Evolutionary conservation across 2,113 vertebrate genomes (phyloP), one percentile per base, ranked within the genome.

Genomic region (Rhinopithecus roxellana): DNA sequence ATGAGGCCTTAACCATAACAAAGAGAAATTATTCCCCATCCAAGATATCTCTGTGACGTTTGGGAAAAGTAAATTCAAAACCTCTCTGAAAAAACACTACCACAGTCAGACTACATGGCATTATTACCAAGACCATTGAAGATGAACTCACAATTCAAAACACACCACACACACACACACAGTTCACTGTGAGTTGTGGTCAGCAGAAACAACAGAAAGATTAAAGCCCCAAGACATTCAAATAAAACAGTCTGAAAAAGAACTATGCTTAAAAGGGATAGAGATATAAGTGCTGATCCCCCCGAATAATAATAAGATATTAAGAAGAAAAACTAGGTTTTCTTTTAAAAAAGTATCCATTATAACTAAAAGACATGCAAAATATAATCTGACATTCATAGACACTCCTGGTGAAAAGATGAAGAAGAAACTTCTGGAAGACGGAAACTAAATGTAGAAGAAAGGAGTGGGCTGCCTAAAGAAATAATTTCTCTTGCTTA

Each of bases 1-100:
- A 35, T 10, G 23, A 79, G 38, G 18, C 64, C 52, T 40, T 95
- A 61, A 83, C 50, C 40, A 55, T 72, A 72, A 35, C 6, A 17
- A 55, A 82, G 81, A 93, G 43, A 91, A 94, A 64, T 69, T 82
- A 57, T 74, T 84, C 67, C 48, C 69, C 32, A 64, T 61, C 25
- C 67, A 55, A 64, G 30, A 25, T 64, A 77, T 89, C 61, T 94
- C 27, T 48, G 57, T 55, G 45, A 89, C 48, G 14, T 9, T 43
- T 84, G 70, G 78, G n/a, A 84, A 97, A 84, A 74, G 70, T 80
- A 89, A 79, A 94, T 80, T 74, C 6, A 84, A 85, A 81, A n/a
- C 1, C 16, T 88, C 70, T 78, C 32, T 45, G 50, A n/a, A 38
- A 61, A 43, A 90, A 94, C 4, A 82, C 25, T 90, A 10, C 25